A percentile compares a stretch with the other conserved stretches of the same genome.
Evolutionary conservation across 1,140 invertebrate species (phyloP).

Genomic region (Pogonognathellus flavescens): DNA sequence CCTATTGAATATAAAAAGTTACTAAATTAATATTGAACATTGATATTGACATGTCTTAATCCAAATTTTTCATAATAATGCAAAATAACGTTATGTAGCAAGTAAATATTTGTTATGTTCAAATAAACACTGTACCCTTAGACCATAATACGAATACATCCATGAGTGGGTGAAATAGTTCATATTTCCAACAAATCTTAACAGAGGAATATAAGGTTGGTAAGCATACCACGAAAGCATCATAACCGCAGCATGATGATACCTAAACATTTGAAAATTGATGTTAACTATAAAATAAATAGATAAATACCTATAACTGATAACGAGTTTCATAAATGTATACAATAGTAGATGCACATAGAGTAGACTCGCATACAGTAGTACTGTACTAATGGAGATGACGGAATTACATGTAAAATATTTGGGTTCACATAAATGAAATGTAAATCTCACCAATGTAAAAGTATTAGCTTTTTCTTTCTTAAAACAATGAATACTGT

Average conservation of each 20-base stretch:
- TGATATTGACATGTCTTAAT: too few relatives aligned
- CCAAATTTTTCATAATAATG: too few relatives aligned
- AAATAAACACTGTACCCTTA: too few relatives aligned
- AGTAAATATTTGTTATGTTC: too few relatives aligned
- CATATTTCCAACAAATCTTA: constrained; percentile 45
- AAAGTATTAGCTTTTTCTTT: constrained; percentile 58
- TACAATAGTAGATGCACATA: too few relatives aligned
- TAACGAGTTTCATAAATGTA: too few relatives aligned
- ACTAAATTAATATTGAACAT: not conserved
- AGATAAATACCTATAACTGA: too few relatives aligned
- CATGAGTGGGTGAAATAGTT: constrained; percentile 30
- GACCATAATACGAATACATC: constrained; percentile 50
- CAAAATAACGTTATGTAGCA: too few relatives aligned
- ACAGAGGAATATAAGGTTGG: constrained; percentile 7
- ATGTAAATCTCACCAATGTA: constrained; percentile 56
- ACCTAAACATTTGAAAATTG: constrained; percentile 70
- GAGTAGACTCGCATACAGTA: too few relatives aligned
- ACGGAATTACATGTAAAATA: too few relatives aligned
- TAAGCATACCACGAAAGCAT: constrained; percentile 31
- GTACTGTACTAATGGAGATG: too few relatives aligned
- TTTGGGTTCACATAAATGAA: not conserved
- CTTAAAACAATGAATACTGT: constrained; percentile 63
- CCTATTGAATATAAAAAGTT: constrained; percentile 19
- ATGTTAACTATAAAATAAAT: not conserved
- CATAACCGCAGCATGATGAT: constrained; percentile 68